Conservation (phyloP, 2,888 invertebrate genomes). For the Heteropelma amictum region DNA sequence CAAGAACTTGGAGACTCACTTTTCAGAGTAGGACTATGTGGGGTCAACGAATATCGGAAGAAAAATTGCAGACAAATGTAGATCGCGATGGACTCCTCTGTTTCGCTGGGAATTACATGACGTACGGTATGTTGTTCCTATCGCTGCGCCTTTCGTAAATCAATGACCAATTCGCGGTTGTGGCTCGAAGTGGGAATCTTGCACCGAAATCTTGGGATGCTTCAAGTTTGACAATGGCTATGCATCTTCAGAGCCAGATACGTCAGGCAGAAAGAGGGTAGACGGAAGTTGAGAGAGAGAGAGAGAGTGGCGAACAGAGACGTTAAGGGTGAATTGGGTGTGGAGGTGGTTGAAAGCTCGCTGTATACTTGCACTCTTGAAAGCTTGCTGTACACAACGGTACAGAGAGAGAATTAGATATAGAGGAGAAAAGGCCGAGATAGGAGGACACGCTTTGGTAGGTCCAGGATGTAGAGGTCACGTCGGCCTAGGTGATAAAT, state of each 20-base stretch:
- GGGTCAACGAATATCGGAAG: background rate
- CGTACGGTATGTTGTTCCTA: background rate
- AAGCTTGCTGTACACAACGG: conserved; percentile 18
- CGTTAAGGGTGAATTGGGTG: background rate
- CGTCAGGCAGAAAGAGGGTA: conserved; percentile 6
- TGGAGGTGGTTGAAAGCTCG: background rate
- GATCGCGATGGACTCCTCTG: too few relatives aligned
- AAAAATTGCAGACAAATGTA: too few relatives aligned
- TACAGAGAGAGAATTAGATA: conserved; percentile 5
- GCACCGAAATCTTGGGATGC: conserved; percentile 8
- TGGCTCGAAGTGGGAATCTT: background rate
- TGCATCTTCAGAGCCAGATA: conserved; percentile 49
- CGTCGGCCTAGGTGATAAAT: conserved; percentile 67
- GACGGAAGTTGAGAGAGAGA: background rate
- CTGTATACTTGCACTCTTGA: too few relatives aligned
- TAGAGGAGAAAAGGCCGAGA: conserved; percentile 22
- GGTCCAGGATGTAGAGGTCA: conserved; percentile 53
- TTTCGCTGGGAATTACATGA: background rate
- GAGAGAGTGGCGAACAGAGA: background rate
- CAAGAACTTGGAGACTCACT: too few relatives aligned
- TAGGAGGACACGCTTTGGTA: conserved; percentile 48
- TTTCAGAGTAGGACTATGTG: background rate
- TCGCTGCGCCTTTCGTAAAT: background rate
- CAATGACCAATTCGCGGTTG: background rate
- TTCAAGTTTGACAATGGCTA: conserved; percentile 41